Evolutionary conservation across 1,140 invertebrate genomes (phyloP), one percentile per base, ranked within the genome.

Genomic region (Diorhabda carinulata): DNA sequence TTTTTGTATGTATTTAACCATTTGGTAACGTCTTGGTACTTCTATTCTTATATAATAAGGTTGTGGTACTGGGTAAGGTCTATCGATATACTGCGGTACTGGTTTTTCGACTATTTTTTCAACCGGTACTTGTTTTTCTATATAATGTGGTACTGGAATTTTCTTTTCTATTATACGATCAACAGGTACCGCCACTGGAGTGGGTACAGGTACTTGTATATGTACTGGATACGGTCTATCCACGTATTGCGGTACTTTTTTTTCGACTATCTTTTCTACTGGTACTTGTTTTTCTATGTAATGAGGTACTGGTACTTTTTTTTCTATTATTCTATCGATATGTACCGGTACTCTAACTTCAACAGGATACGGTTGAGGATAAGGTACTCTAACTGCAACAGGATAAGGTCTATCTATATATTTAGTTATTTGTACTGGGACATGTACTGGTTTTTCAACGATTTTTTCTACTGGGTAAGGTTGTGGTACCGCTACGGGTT

Each of bases 331-430:
- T 76, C 77, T 69, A 61, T 76, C 65, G 3, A 75, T 68, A 64
- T 74, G 77, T 8, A 75, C 67, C 47, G 76, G 76, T 61, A 75
- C 68, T 3, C 67, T 69, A 42, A 74, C 70, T 63, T 74, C 59
- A 44, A 74, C 73, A 60, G 73, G 79, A 77, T 77, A 81, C 62
- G 73, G 79, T 3, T 84, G 81, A 2, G 83, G 83, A 41, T 83
- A 81, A 0, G 83, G 82, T 44, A 83, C 81, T 2, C 82, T 82
- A 8, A 86, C 81, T 68, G 88, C 82, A 0, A 87, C 80, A 2
- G 83, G 81, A 72, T 86, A 86, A 5, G 84, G 86, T 58, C 83
- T 85, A 68, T 87, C 84, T 3, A 86, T 73, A 40, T 84, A 80
- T 73, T 86, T 86, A 6, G 86, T 87, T 3, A 87, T 79, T 66